Base-by-base conservation (phyloP, 2,888 invertebrate species). In the Ommatoiulus sabulosus region DNA sequence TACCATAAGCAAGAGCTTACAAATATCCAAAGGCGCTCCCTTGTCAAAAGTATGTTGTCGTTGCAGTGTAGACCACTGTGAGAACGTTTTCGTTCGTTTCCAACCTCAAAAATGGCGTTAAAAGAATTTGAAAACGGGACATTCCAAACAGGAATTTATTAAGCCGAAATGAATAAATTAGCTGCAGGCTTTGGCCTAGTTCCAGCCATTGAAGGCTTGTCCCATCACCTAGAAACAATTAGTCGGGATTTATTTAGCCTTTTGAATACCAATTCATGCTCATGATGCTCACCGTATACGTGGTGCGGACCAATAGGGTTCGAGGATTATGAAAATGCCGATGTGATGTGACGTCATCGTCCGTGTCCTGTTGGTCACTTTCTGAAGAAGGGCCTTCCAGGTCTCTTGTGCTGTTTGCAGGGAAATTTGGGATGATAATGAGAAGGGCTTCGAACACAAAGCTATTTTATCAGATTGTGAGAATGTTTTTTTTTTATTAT, bases 81-180 rank as follows among this genome's bases (percentile, higher is more conserved):
- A 20, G 24, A 72, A 72, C 10, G 24, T 72, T 35, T 72, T 72
- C 72, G 24, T 72, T 72, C 24, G 15, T 43, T 35, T 80, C 35
- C 35, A 80, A 80, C 80, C 80, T 80, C 80, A 80, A 80, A 80
- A 80, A 80, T 80, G 80, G 80, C 80, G 80, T 80, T 35, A 15
- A 80, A 80, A 80, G 80, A 80, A 80, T 80, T 80, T 80, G 80
- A 80, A 80, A 80, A 80, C 80, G 80, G 80, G 80, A 80, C 80
- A 80, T 80, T 80, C 80, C 80, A 80, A 80, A 80, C 80, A 80
- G 80, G 80, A 80, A 80, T 80, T 80, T 80, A 80, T 80, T 80
- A 80, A 80, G 80, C 80, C 80, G 80, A 80, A 80, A 80, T 80
- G 80, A 80, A 80, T 80, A 80, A 80, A 80, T 80, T 80, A 35